Conservation (phyloP, 2,888 invertebrate species). For the Helicoverpa assulta region DNA sequence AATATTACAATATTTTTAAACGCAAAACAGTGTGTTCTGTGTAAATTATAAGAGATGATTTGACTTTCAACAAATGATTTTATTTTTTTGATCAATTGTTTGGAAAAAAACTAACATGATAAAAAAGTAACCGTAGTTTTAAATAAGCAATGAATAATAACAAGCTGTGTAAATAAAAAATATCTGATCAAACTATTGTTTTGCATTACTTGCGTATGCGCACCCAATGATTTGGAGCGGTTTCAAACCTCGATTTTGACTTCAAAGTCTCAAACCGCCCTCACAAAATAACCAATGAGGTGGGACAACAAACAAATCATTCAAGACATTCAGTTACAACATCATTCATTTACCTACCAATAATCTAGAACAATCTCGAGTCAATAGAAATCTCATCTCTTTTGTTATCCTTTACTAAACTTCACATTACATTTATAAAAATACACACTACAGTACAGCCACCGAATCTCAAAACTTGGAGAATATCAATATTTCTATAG, state of each 20-base stretch:
- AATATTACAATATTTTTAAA: conserved; percentile 48
- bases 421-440: conserved; percentile 56
- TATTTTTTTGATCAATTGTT: neutral
- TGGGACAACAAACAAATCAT: conserved; percentile 21
- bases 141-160: conserved; percentile 1
- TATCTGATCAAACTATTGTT: neutral
- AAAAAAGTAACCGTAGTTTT: too few relatives aligned
- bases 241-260: too few relatives aligned
- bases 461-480: conserved; percentile 33
- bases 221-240: neutral
- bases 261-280: too few relatives aligned
- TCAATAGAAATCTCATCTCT: conserved; percentile 54
- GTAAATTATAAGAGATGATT: conserved; percentile 36
- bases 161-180: neutral
- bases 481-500: conserved; percentile 20
- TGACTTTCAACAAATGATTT: conserved; percentile 4
- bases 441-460: conserved; percentile 42
- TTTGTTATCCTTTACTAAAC: conserved; percentile 29
- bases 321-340: conserved; percentile 18
- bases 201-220: neutral
- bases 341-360: conserved; percentile 36
- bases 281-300: neutral
- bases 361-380: conserved; percentile 52
- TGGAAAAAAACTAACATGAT: neutral
- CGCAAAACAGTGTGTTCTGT: conserved; percentile 39